These are phyloP conservation scores for Spinibarbus caldwelli DNA, from an alignment of 2,797 vertebrate species.

Conservation along the genomic window DNA sequence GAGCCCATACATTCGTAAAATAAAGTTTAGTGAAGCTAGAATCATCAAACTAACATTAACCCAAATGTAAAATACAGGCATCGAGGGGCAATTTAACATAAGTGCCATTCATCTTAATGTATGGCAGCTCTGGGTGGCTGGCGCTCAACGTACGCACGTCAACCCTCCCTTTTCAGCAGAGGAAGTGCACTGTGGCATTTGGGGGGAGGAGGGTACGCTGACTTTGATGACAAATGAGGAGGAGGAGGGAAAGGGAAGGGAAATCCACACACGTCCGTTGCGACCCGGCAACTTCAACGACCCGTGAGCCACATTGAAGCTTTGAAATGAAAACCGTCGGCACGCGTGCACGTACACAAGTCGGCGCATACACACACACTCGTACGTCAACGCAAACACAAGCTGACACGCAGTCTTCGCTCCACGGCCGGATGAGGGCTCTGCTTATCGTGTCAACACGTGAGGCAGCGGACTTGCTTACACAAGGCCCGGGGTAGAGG, in stretches of 20 bases:
- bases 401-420: conserved; percentile 62
- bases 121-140: conserved; percentile 62
- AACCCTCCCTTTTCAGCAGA: conserved; percentile 76
- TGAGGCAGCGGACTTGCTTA: conserved; percentile 54
- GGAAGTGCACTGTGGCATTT: conserved; percentile 75
- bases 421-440: conserved; percentile 62
- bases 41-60: conserved; percentile 54
- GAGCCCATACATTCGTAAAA: conserved; percentile 46
- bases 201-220: conserved; percentile 59
- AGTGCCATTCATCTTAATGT: conserved; percentile 70
- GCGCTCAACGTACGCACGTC: conserved; percentile 65
- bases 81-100: conserved; percentile 65
- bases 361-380: conserved; percentile 40
- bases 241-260: conserved; percentile 53
- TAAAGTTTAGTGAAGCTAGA: conserved; percentile 36
- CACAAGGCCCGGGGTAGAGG: conserved; percentile 53
- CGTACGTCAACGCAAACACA: conserved; percentile 60
- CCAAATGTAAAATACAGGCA: conserved; percentile 53
- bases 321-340: conserved; percentile 54
- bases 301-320: neutral
- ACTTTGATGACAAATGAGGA: conserved; percentile 73
- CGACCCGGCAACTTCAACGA: neutral
- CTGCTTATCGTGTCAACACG: conserved; percentile 58
- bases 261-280: conserved; percentile 14
- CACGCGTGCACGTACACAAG: conserved; percentile 50